Base-by-base conservation (phyloP, 2,797 vertebrate species). In the Poecilia wingei region DNA sequence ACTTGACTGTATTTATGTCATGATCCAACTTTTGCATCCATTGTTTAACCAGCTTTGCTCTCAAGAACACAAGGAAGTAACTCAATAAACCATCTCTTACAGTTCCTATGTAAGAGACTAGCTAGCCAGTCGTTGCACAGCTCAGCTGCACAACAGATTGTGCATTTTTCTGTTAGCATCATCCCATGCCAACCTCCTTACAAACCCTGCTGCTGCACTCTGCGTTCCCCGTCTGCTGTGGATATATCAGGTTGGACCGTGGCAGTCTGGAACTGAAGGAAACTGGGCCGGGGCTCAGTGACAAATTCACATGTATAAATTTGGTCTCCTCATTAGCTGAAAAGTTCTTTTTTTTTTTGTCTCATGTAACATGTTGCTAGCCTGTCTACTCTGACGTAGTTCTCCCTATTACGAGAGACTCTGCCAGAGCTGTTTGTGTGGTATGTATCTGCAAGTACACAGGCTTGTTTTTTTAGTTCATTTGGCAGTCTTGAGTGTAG, bases 401-500 rank as follows among this genome's bases (percentile, higher is more conserved):
- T 85, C 80, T 86, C 84, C 84, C 84, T 87, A 79, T 85, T 76
- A 51, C 74, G 79, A 84, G 79, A 84, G 71, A 79, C 66, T 77
- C 14, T 91, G 90, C 89, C 88, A 92, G 86, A 76, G 82, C 82
- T 77, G 53, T 75, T 91, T 91, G 90, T 93, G 93, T 89, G 87
- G 87, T 81, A 81, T 82, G 85, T 64, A 85, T 88, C 79, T 83
- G 78, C 83, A 81, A 73, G 78, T 79, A 76, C 72, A 74, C 83
- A 77, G 59, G 72, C 36, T 55, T 74, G 72, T 77, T 91, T 91
- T 90, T 91, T 92, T 89, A 88, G 89, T 86, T 85, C 74, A 82
- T 91, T 91, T 85, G 82, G 78, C 84, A 86, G 86, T 87, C 84
- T 90, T 92, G 87, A 84, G 91, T 79, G 92, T 94, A 89, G 93